Percentiles rank a stretch among this genome's conserved stretches.
Conservation (phyloP, 2,888 invertebrate species). For the Dasysyrphus albostriatus region DNA sequence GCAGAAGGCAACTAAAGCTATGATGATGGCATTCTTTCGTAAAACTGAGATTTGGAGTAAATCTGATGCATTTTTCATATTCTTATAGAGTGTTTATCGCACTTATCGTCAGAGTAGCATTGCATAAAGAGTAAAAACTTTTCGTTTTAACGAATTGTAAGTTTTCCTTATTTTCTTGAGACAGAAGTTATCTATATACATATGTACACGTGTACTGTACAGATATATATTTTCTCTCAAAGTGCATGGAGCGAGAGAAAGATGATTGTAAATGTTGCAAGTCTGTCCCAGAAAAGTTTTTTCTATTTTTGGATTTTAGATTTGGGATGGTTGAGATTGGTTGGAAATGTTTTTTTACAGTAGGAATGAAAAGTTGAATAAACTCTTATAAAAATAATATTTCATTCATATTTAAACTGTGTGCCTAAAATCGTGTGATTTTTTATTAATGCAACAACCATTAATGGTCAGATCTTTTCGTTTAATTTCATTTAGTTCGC, state of each 20-base stretch:
- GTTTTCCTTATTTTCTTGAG: slow-evolving; percentile 23
- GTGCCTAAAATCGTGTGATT: no score
- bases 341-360: not conserved
- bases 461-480: no score
- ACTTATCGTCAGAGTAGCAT: slow-evolving; percentile 67
- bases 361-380: not conserved
- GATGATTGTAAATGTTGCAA: slow-evolving; percentile 40
- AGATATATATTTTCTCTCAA: not conserved
- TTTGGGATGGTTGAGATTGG: not conserved
- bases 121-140: slow-evolving; percentile 62
- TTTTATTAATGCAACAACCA: no score
- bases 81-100: slow-evolving; percentile 70
- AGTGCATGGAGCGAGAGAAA: no score
- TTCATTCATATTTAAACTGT: no score
- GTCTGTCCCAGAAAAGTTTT: slow-evolving; percentile 46
- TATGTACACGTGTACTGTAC: no score
- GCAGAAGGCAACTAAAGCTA: not conserved
- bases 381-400: no score
- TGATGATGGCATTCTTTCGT: not conserved
- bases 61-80: slow-evolving; percentile 74
- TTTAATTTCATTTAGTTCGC: no score
- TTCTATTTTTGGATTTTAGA: slow-evolving; percentile 44
- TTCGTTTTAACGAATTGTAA: slow-evolving; percentile 70
- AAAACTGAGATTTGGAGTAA: not conserved
- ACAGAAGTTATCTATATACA: not conserved